Evolutionary conservation across 2,113 vertebrate genomes (phyloP).

Genomic region (Eidolon helvum): DNA sequence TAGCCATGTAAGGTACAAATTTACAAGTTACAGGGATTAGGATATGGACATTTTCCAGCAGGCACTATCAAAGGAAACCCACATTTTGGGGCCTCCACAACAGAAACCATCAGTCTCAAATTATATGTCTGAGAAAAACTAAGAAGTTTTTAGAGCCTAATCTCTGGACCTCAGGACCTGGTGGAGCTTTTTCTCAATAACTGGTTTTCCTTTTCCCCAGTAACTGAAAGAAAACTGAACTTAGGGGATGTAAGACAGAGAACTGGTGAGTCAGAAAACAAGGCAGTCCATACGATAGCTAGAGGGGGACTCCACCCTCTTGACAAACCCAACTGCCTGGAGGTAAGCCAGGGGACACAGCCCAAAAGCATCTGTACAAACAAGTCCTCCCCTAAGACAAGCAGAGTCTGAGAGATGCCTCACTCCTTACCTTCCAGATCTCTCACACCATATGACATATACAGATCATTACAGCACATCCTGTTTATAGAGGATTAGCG

Average conservation of each 20-base stretch:
- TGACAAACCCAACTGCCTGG: conserved; percentile 39
- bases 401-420: conserved; percentile 41
- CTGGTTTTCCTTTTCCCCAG: background rate
- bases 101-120: background rate
- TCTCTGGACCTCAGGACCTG: background rate
- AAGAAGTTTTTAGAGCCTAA: background rate
- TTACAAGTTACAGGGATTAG: background rate
- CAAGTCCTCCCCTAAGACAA: conserved; percentile 59
- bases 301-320: conserved; percentile 17
- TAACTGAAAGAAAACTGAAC: conserved; percentile 42
- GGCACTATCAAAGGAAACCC: background rate
- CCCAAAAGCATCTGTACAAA: conserved; percentile 67
- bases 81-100: background rate
- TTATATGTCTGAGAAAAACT: background rate
- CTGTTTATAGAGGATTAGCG: conserved; percentile 43
- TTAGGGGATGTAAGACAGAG: background rate
- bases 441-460: conserved; percentile 54
- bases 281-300: background rate
- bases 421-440: conserved; percentile 44
- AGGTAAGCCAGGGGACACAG: background rate
- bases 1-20: background rate
- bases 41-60: background rate
- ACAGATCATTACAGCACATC: conserved; percentile 4
- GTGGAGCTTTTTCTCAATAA: background rate
- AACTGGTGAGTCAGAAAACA: conserved; percentile 47